A percentile compares a stretch with the other conserved stretches of the same genome.
phyloP scores from a whole-genome alignment of 2,113 vertebrate genomes.

The Tringa solitaria region DNA sequence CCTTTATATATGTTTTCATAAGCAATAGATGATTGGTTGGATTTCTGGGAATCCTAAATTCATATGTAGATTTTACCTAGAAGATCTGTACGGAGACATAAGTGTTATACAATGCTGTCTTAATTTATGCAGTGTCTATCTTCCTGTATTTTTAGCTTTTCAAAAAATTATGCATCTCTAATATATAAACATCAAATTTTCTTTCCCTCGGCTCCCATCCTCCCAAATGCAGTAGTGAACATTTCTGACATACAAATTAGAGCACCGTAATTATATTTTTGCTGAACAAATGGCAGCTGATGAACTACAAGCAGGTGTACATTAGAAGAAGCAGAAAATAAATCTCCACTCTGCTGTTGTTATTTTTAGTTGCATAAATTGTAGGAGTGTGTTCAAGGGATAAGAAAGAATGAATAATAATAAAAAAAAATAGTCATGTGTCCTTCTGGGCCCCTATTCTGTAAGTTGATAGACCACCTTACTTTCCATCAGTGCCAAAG shows the following conservation, averaged over 20 bases:
- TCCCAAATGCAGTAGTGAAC: background rate
- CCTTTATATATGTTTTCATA: background rate
- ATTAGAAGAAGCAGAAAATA: background rate
- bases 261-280: background rate
- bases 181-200: background rate
- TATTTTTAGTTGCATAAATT: background rate
- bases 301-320: background rate
- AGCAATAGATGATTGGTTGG: background rate
- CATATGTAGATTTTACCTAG: background rate
- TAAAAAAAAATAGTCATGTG: background rate
- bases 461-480: background rate
- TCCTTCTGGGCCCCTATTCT: background rate
- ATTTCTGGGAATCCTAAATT: background rate
- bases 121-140: background rate
- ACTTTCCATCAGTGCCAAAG: background rate
- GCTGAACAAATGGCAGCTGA: background rate
- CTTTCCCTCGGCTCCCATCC: background rate
- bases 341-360: background rate
- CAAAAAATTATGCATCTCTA: background rate
- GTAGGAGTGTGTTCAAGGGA: background rate
- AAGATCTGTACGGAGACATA: accelerated
- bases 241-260: background rate
- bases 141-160: background rate
- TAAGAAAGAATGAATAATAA: background rate
- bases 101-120: background rate